Conservation (phyloP, 2,113 vertebrate genomes). For the Sturnus vulgaris region DNA sequence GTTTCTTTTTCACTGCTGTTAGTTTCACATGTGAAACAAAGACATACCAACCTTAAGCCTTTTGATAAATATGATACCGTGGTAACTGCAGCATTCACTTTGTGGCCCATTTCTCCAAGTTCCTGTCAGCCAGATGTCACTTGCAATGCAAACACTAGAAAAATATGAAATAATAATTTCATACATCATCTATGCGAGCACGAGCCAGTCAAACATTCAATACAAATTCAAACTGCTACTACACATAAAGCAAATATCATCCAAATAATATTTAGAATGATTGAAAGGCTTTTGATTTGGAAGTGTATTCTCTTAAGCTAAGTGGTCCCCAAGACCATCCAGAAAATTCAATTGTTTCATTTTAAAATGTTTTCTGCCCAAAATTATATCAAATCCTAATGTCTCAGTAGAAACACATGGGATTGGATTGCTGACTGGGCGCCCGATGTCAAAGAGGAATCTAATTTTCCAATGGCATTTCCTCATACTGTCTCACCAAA, state of each 20-base stretch:
- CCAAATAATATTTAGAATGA: slow-evolving; percentile 98
- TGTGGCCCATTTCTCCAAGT: slow-evolving; percentile 75
- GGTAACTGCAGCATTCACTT: slow-evolving; percentile 75
- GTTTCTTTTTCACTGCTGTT: slow-evolving; percentile 33
- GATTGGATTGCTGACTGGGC: slow-evolving; percentile 94
- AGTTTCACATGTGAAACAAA: slow-evolving; percentile 71
- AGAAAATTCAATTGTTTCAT: slow-evolving; percentile 99
- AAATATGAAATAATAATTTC: slow-evolving; percentile 91
- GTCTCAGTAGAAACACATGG: slow-evolving; percentile 96
- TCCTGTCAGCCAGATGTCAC: slow-evolving; percentile 84
- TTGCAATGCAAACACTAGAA: slow-evolving; percentile 81
- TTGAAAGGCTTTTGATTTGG: slow-evolving; percentile 99
- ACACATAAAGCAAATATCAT: slow-evolving; percentile 84
- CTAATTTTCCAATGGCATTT: slow-evolving; percentile 98
- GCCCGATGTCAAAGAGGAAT: slow-evolving; percentile 96
- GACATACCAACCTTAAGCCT: slow-evolving; percentile 72
- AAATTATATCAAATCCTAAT: slow-evolving; percentile 99
- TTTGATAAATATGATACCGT: slow-evolving; percentile 77
- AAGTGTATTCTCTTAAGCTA: slow-evolving; percentile 99
- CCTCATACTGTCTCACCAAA: slow-evolving; percentile 90
- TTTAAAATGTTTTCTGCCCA: slow-evolving; percentile 94
- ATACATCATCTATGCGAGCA: slow-evolving; percentile 83
- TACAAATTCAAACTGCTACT: slow-evolving; percentile 87
- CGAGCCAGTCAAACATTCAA: slow-evolving; percentile 87
- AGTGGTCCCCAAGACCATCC: slow-evolving; percentile 97